phyloP scores from a whole-genome alignment of 2,888 invertebrate genomes.

The Herminia tarsipennalis region DNA sequence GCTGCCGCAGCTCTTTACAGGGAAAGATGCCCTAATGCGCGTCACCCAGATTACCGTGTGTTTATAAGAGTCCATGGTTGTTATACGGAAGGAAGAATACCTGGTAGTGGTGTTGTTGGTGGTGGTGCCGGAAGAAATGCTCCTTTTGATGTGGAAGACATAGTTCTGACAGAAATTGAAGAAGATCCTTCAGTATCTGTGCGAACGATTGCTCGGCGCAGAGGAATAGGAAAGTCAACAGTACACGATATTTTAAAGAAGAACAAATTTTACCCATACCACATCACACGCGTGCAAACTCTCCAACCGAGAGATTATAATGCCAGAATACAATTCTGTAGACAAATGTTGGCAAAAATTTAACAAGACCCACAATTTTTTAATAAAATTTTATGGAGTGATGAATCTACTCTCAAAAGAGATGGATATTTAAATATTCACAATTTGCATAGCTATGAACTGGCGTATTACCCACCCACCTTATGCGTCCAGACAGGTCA shows the following conservation, averaged over 20 bases:
- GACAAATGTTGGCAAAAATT: slow-evolving; percentile 18
- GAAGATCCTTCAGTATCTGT: no score
- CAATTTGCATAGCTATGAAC: slow-evolving; percentile 18
- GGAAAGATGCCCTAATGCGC: no score
- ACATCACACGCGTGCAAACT: neutral
- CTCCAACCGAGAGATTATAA: slow-evolving; percentile 21
- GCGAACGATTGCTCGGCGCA: no score
- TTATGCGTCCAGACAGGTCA: slow-evolving; percentile 23
- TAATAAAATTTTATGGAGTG: slow-evolving; percentile 19
- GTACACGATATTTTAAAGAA: neutral
- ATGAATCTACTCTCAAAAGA: slow-evolving; percentile 25
- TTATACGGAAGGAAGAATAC: no score
- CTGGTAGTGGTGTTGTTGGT: no score
- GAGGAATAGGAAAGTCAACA: no score
- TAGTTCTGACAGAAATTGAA: no score
- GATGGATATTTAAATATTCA: slow-evolving; percentile 23
- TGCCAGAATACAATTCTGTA: slow-evolving; percentile 20
- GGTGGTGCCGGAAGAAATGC: no score
- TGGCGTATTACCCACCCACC: slow-evolving; percentile 21
- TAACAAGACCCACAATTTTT: slow-evolving; percentile 23
- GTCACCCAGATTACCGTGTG: no score
- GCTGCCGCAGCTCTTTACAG: no score
- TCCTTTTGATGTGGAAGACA: no score
- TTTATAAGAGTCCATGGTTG: no score
- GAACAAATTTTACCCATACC: neutral